A percentile compares a stretch with the other conserved stretches of the same genome.
Evolutionary conservation across 2,113 vertebrate genomes (phyloP).

Genomic region (Rhegmatorhina hoffmannsi): DNA sequence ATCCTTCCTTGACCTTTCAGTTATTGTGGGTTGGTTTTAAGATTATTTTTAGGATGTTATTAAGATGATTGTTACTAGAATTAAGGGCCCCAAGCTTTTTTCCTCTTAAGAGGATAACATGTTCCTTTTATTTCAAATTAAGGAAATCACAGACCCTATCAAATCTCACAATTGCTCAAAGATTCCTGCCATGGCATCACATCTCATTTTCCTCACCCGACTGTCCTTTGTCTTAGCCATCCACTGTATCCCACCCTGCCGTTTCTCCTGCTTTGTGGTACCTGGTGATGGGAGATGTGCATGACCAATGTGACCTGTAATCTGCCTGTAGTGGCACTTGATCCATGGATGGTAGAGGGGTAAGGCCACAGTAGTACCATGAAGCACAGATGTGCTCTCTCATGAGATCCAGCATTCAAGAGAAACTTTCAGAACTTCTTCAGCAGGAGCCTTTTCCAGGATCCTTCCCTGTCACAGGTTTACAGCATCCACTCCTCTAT

Average conservation of each 20-base stretch:
- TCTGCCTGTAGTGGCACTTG: not conserved
- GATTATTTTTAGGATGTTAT: constrained; percentile 10
- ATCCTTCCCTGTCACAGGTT: not conserved
- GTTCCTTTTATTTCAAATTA: not conserved
- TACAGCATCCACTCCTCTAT: not conserved
- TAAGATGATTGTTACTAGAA: not conserved
- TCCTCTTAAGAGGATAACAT: not conserved
- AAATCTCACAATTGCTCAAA: not conserved
- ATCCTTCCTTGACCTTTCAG: not conserved
- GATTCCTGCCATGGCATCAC: not conserved
- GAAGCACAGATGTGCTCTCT: not conserved
- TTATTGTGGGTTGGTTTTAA: not conserved
- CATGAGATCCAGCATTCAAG: not conserved
- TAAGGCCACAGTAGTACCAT: not conserved
- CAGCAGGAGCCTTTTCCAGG: not conserved
- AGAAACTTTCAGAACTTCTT: not conserved
- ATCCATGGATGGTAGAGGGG: not conserved
- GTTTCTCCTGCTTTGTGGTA: not conserved
- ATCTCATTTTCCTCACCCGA: not conserved
- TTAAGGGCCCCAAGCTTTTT: not conserved
- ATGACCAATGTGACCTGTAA: not conserved
- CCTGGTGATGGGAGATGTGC: not conserved
- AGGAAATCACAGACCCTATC: not conserved
- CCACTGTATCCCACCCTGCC: not conserved
- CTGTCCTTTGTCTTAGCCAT: not conserved